phyloP scores from a whole-genome alignment of 2,888 invertebrate species.

The Lasiommata megera region DNA sequence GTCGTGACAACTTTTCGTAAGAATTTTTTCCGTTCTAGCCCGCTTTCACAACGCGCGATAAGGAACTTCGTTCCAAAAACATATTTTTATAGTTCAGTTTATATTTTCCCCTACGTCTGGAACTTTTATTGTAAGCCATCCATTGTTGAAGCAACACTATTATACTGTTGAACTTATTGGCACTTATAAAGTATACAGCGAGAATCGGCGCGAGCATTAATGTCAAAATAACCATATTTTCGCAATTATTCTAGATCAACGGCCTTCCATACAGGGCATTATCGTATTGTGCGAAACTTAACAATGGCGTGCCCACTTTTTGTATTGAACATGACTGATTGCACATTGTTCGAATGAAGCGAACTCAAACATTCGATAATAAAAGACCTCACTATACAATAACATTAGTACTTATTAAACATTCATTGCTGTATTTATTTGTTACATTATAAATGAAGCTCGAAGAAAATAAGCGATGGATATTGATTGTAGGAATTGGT shows the following conservation, averaged over 20 bases:
- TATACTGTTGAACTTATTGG: constrained; percentile 4
- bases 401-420: background rate
- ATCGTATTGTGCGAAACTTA: constrained; percentile 43
- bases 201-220: constrained; percentile 11
- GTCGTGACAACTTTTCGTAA: too few species aligned
- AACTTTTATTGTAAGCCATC: background rate
- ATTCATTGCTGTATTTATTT: constrained; percentile 26
- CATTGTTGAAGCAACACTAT: background rate
- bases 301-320: constrained; percentile 62
- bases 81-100: background rate
- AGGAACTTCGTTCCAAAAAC: too few species aligned
- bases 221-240: constrained; percentile 33
- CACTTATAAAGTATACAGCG: background rate
- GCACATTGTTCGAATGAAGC: constrained; percentile 65
- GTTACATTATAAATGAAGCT: too few species aligned
- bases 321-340: constrained; percentile 74
- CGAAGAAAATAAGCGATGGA: constrained; percentile 26
- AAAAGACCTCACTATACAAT: constrained; percentile 20
- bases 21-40: too few species aligned
- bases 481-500: background rate
- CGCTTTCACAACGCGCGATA: too few species aligned
- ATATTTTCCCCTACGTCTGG: background rate
- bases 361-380: constrained; percentile 64
- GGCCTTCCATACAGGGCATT: constrained; percentile 32
- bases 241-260: constrained; percentile 36